Percentiles rank a stretch among this genome's conserved stretches.
These are phyloP conservation scores for Colistium nudipinnis DNA, from an alignment of 2,113 vertebrate genomes.

Conservation along the genomic window DNA sequence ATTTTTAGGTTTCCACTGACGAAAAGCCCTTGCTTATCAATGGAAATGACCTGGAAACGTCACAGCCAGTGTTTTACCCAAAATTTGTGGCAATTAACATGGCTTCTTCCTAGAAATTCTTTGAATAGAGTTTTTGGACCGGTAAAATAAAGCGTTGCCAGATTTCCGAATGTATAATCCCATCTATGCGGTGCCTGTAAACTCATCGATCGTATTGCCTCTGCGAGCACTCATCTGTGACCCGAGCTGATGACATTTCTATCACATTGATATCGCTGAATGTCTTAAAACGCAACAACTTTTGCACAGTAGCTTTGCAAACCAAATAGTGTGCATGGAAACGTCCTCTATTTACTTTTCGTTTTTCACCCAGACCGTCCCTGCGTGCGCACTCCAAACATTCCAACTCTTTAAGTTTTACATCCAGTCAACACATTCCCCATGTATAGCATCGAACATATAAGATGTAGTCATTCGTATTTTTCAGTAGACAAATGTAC, in stretches of 20 bases:
- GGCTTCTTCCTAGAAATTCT: constrained; percentile 1
- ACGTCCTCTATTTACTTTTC: constrained; percentile 3
- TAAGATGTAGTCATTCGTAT: constrained; percentile 41
- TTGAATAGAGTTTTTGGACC: neutral
- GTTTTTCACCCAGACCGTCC: constrained; percentile 24
- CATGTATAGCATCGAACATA: constrained; percentile 38
- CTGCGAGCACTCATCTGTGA: constrained; percentile 34
- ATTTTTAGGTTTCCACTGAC: neutral
- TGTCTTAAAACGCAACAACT: constrained; percentile 51
- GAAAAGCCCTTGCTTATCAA: too few relatives aligned
- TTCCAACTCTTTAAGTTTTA: constrained; percentile 58
- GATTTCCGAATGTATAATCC: constrained; percentile 42
- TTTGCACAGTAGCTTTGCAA: constrained; percentile 68
- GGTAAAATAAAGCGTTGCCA: constrained; percentile 2
- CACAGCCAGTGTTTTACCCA: too few relatives aligned
- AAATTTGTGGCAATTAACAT: neutral
- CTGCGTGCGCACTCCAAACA: constrained; percentile 58
- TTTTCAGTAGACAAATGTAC: constrained; percentile 54
- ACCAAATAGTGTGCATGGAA: constrained; percentile 68
- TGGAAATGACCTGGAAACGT: too few relatives aligned
- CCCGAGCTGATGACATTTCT: constrained; percentile 27
- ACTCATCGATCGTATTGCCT: constrained; percentile 55
- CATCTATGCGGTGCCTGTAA: constrained; percentile 65
- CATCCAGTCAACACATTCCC: constrained; percentile 65
- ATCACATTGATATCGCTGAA: constrained; percentile 34